Evolutionary conservation across 2,888 invertebrate genomes (phyloP), one percentile per base, ranked within the genome.

Genomic region (Sabatieria punctata): DNA sequence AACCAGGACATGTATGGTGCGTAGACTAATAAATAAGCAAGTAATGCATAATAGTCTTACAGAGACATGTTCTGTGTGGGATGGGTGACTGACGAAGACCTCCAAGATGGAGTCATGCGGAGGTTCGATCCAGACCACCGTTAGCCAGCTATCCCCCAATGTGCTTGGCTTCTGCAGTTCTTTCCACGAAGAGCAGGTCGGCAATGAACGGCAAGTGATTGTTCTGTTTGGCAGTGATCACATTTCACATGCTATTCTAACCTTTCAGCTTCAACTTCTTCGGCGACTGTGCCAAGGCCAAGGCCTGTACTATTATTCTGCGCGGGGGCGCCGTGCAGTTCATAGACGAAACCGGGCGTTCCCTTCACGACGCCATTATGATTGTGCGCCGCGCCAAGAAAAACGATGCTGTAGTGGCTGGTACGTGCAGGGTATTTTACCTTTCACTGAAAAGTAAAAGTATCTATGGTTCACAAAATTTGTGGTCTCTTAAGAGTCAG

Each of bases 301-400:
- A 79, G 71, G 91, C 97, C 0, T 91, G 93, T 66, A 97, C 97
- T 0, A 70, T 99, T 52, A 78, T 99, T 41, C 74, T 99, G 30
- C 78, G 97, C 42, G 95, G 95, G 8, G 93, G 93, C 3, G 82
- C 86, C 0, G 88, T 88, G 56, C 93, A 95, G 73, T 93, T 95
- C 70, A 74, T 95, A 55, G 93, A 93, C 68, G 95, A 95, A 73
- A 91, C 91, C 0, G 91, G 95, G 70, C 76, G 93, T 39, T 93
- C 93, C 0, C 74, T 95, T 22, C 93, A 95, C 64, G 93, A 95
- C 67, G 93, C 93, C 52, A 91, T 95, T 63, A 95, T 95, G 93
- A 91, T 95, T 62, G 93, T 95, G 1, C 74, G 91, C 2, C 74
- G 93, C 51, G 86, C 91, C 51, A 83, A 91, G 64, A 83, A 91